These are phyloP conservation scores for Eulimnadia texana DNA, from an alignment of 1,140 invertebrate species.

Conservation along the genomic window DNA sequence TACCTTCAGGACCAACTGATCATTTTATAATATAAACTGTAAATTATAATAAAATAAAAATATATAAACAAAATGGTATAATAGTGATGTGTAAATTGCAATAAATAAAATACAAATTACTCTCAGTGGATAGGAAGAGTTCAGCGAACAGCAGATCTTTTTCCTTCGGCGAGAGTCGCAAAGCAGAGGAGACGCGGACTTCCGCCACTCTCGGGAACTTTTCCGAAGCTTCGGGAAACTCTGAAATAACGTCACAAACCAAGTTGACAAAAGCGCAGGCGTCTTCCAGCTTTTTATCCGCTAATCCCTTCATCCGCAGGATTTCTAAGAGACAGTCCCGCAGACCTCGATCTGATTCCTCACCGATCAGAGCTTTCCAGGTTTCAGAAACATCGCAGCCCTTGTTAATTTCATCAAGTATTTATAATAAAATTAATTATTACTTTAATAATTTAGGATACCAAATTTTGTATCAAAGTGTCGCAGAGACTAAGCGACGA, in stretches of 20 bases:
- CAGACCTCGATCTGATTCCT: background rate
- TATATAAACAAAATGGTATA: background rate
- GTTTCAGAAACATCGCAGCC: slow-evolving; percentile 4
- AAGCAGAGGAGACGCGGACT: background rate
- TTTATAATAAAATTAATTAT: background rate
- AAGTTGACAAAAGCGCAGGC: background rate
- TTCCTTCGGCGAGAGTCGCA: background rate
- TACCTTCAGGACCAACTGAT: no score
- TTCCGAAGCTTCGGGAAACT: background rate
- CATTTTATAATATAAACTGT: no score
- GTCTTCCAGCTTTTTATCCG: background rate
- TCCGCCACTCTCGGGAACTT: background rate
- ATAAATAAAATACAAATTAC: no score
- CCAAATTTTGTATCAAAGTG: background rate
- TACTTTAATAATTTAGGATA: background rate
- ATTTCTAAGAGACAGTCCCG: background rate
- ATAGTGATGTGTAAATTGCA: background rate
- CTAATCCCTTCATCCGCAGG: background rate
- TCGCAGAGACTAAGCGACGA: background rate
- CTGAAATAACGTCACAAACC: background rate
- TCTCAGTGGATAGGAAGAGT: background rate
- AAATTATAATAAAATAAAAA: no score
- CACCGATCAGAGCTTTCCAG: background rate
- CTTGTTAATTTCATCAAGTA: background rate
- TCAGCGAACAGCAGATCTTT: background rate